A percentile compares a stretch with the other conserved stretches of the same genome.
Evolutionary conservation across 2,888 invertebrate genomes (phyloP).

Genomic region (Mantis religiosa): DNA sequence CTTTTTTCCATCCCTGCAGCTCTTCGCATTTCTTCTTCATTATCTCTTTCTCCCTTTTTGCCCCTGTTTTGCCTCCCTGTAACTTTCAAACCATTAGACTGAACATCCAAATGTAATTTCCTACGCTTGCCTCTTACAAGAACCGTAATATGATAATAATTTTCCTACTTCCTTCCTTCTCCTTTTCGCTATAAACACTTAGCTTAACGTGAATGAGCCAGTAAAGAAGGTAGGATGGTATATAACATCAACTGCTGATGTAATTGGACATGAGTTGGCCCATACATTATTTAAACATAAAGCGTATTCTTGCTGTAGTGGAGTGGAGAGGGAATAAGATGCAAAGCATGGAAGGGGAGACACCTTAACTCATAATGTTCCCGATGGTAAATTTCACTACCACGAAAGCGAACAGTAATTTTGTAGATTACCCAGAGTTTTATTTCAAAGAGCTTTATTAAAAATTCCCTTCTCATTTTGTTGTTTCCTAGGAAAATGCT

Average conservation of each 20-base stretch:
- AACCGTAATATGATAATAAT: slow-evolving; percentile 23
- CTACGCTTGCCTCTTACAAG: background rate
- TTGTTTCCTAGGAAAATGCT: background rate
- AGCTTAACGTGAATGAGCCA: background rate
- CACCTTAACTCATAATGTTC: background rate
- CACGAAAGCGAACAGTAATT: background rate
- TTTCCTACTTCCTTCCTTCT: background rate
- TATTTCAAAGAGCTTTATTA: background rate
- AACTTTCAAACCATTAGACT: slow-evolving; percentile 13
- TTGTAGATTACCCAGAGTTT: background rate
- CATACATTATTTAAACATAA: background rate
- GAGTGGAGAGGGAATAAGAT: background rate
- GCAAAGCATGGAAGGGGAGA: background rate
- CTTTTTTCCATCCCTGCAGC: background rate
- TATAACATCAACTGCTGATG: background rate
- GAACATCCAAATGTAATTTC: slow-evolving; percentile 26
- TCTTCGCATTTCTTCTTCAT: slow-evolving; percentile 13
- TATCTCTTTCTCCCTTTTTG: background rate
- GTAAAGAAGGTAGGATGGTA: background rate
- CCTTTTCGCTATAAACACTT: background rate
- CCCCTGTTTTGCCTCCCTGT: background rate
- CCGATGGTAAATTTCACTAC: background rate
- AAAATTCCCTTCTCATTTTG: background rate
- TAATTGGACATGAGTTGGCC: background rate
- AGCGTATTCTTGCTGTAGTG: background rate